Evolutionary conservation across 2,113 vertebrate species (phyloP).

Genomic region (Ageneiosus marmoratus): DNA sequence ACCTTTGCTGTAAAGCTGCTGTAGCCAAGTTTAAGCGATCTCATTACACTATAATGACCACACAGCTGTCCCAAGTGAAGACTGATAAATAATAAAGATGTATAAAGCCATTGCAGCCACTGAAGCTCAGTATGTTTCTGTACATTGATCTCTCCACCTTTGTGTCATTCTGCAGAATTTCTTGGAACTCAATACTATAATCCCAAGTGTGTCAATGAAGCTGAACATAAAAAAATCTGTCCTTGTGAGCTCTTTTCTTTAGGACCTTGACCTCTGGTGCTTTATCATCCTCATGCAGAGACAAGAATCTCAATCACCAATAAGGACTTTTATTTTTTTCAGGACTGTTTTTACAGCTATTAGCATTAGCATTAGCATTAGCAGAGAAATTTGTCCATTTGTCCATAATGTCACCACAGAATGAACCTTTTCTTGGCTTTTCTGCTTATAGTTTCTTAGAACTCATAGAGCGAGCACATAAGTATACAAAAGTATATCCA

Average conservation of each 20-base stretch:
- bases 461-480: neutral
- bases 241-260: neutral
- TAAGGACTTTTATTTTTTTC: neutral
- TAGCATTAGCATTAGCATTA: too few species aligned
- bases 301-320: neutral
- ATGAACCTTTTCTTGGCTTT: too few species aligned
- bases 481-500: too few species aligned
- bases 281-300: neutral
- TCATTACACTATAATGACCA: neutral
- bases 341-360: neutral
- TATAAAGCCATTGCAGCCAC: neutral
- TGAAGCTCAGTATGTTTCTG: neutral
- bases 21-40: neutral
- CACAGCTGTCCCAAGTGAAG: neutral
- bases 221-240: neutral
- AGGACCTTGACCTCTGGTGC: neutral
- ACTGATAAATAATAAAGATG: neutral
- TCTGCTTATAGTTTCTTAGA: neutral
- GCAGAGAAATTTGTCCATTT: neutral
- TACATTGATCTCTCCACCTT: too few species aligned
- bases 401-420: neutral
- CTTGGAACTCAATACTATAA: neutral
- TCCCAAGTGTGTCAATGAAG: neutral
- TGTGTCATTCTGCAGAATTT: neutral
- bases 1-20: neutral